Evolutionary conservation across 2,113 vertebrate species (phyloP).

Genomic region (Telmatochromis bifrenatus): DNA sequence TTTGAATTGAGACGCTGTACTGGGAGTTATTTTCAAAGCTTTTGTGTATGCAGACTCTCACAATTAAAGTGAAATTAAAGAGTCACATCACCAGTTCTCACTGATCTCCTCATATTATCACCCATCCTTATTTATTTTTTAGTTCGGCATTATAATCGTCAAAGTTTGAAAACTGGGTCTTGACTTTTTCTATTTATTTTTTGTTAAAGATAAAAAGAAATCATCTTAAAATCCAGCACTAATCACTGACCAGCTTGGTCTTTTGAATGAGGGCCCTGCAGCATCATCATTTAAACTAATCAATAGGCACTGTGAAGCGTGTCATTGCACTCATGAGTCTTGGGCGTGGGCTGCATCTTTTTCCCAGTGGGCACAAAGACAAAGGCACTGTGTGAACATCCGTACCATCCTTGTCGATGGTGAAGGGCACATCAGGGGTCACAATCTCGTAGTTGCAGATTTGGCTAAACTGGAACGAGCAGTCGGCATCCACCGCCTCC

Average conservation of each 20-base stretch:
- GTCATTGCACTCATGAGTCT: conserved; percentile 15
- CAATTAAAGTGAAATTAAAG: background rate
- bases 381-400: background rate
- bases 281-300: conserved; percentile 34
- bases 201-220: background rate
- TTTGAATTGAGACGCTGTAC: background rate
- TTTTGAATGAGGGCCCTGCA: background rate
- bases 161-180: background rate
- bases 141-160: background rate
- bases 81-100: background rate
- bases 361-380: background rate
- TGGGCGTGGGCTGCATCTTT: background rate
- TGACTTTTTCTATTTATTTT: background rate
- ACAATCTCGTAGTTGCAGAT: conserved; percentile 96
- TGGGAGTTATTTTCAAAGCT: background rate
- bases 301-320: conserved; percentile 9
- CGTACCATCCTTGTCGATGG: conserved; percentile 93
- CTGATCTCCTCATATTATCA: background rate
- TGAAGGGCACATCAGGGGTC: conserved; percentile 90
- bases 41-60: background rate
- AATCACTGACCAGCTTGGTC: background rate
- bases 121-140: background rate
- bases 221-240: background rate
- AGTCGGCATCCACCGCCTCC: conserved; percentile 93
- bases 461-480: conserved; percentile 97